Conservation (phyloP, 1,140 invertebrate genomes). For the Pteromalus puparum region DNA sequence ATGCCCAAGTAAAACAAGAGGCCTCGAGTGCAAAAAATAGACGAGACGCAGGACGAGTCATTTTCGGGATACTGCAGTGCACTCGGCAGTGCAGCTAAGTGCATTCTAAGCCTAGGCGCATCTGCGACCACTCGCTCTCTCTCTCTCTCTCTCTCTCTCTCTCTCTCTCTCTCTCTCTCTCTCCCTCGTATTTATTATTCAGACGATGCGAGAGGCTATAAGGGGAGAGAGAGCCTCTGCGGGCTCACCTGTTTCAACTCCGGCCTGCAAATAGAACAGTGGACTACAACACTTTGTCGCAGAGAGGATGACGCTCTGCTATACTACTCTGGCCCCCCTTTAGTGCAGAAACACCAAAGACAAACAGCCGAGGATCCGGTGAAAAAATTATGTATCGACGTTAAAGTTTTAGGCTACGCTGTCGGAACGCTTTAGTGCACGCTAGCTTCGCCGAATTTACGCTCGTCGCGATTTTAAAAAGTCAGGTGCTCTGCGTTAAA, state of each 20-base stretch:
- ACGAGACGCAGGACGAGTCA: constrained; percentile 48
- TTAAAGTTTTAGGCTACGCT: background rate
- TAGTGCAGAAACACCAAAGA: constrained; percentile 25
- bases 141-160: constrained; percentile 56
- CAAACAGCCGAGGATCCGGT: background rate
- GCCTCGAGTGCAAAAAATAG: background rate
- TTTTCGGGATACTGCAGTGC: constrained; percentile 61
- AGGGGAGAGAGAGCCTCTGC: constrained; percentile 1
- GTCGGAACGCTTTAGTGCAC: background rate
- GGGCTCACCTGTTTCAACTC: constrained; percentile 30
- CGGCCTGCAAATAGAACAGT: constrained; percentile 46
- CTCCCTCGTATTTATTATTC: constrained; percentile 68
- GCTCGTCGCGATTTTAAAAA: background rate
- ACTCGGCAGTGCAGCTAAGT: constrained; percentile 67
- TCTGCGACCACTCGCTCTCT: constrained; percentile 64
- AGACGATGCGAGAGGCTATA: constrained; percentile 56
- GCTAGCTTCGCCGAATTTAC: background rate
- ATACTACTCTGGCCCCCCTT: background rate
- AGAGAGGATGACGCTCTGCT: constrained; percentile 25
- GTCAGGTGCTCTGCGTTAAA: background rate
- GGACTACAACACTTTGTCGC: constrained; percentile 47
- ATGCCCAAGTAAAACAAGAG: background rate
- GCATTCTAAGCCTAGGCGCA: constrained; percentile 64
- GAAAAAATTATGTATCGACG: constrained; percentile 11
- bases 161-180: constrained; percentile 56